Conservation (phyloP, 2,113 vertebrate species). For the Tachysurus vachellii region DNA sequence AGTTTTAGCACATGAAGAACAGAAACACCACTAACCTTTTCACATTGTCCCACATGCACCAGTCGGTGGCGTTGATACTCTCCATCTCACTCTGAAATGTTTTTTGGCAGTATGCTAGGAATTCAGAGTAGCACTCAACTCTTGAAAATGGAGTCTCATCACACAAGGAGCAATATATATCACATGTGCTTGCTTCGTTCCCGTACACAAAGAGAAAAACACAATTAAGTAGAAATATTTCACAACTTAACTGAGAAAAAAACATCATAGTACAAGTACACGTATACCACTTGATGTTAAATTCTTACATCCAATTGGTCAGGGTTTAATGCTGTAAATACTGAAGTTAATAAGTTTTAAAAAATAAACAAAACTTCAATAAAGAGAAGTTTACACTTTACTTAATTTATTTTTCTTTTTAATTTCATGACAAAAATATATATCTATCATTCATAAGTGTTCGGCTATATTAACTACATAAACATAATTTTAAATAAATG, state of each 20-base stretch:
- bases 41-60: conserved; percentile 41
- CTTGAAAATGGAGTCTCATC: accelerated
- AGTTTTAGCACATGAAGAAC: neutral
- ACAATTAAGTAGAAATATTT: conserved; percentile 19
- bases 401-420: too few relatives aligned
- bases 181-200: neutral
- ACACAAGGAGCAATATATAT: conserved; percentile 11
- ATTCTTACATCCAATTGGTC: neutral
- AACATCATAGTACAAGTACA: neutral
- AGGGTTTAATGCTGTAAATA: neutral
- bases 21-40: conserved; percentile 45
- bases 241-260: neutral
- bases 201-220: neutral
- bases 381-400: too few relatives aligned
- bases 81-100: neutral
- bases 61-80: conserved; percentile 23
- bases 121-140: conserved; percentile 17
- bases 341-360: neutral
- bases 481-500: neutral
- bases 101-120: neutral
- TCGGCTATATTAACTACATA: too few relatives aligned
- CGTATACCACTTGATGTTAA: neutral
- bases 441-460: too few relatives aligned
- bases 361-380: too few relatives aligned
- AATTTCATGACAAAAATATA: too few relatives aligned